Percentiles rank a stretch among this genome's conserved stretches.
phyloP scores from a whole-genome alignment of 1,140 invertebrate species.

The Mylabris phalerata region DNA sequence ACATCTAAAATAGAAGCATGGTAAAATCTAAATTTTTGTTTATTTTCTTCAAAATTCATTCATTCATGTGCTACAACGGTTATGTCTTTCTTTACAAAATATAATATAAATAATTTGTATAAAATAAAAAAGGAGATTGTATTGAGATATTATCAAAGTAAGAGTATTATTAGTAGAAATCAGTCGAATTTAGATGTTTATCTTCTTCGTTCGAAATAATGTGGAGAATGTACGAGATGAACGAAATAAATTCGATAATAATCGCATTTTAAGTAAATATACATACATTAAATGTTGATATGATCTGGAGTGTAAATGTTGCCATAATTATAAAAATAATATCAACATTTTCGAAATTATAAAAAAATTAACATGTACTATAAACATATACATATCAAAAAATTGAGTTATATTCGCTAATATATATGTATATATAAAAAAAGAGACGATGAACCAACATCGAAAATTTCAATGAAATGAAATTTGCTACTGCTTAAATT shows the following conservation, averaged over 20 bases:
- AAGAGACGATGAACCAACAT: constrained; percentile 4
- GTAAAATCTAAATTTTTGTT: constrained; percentile 33
- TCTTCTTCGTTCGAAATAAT: background rate
- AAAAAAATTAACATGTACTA: constrained; percentile 4
- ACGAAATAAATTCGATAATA: no score
- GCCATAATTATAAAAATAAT: constrained; percentile 8
- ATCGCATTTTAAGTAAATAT: no score
- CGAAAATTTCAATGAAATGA: background rate
- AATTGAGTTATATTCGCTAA: constrained; percentile 11
- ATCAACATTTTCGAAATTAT: constrained; percentile 7
- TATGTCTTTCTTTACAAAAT: constrained; percentile 29
- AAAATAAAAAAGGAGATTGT: background rate
- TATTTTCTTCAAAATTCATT: constrained; percentile 28
- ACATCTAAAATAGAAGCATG: no score
- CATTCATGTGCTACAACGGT: constrained; percentile 35
- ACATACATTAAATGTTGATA: background rate
- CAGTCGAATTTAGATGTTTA: background rate
- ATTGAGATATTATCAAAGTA: no score
- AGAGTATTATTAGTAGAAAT: background rate
- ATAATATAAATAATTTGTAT: constrained; percentile 30
- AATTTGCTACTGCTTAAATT: background rate
- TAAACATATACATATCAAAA: constrained; percentile 2
- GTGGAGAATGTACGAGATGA: no score
- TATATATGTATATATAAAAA: constrained; percentile 5
- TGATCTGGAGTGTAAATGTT: constrained; percentile 5